Conservation (phyloP, 2,888 invertebrate species). For the Melanostoma scalare region DNA sequence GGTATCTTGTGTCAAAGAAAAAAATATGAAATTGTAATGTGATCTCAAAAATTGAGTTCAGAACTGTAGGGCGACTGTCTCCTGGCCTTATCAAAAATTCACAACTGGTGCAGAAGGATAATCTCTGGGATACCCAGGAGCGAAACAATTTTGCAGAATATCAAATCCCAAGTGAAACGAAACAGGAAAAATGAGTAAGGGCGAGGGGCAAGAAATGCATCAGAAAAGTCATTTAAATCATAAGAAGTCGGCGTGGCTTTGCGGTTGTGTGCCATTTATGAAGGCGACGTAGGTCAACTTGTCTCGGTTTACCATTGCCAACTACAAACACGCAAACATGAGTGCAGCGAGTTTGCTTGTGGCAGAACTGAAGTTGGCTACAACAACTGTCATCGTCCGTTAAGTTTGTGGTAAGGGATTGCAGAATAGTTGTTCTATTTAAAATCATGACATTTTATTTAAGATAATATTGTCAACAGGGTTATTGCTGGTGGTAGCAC, state of each 20-base stretch:
- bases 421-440: conserved; percentile 21
- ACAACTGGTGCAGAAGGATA: conserved; percentile 64
- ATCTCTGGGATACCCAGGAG: conserved; percentile 51
- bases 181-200: not conserved
- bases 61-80: conserved; percentile 23
- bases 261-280: conserved; percentile 61
- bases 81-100: conserved; percentile 66
- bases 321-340: not conserved
- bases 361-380: conserved; percentile 14
- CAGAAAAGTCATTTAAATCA: conserved; percentile 58
- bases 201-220: conserved; percentile 31
- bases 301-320: conserved; percentile 30
- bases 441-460: conserved; percentile 9
- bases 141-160: conserved; percentile 46
- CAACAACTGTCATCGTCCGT: conserved; percentile 53
- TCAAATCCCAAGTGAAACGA: conserved; percentile 23
- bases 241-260: conserved; percentile 58
- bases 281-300: conserved; percentile 51
- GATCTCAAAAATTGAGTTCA: conserved; percentile 48
- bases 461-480: conserved; percentile 28
- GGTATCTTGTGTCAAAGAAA: conserved; percentile 40
- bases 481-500: conserved; percentile 7
- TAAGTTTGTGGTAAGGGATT: conserved; percentile 43
- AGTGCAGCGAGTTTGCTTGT: not conserved
- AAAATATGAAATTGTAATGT: conserved; percentile 56